phyloP scores from a whole-genome alignment of 2,113 vertebrate species.

The Panthera uncia region DNA sequence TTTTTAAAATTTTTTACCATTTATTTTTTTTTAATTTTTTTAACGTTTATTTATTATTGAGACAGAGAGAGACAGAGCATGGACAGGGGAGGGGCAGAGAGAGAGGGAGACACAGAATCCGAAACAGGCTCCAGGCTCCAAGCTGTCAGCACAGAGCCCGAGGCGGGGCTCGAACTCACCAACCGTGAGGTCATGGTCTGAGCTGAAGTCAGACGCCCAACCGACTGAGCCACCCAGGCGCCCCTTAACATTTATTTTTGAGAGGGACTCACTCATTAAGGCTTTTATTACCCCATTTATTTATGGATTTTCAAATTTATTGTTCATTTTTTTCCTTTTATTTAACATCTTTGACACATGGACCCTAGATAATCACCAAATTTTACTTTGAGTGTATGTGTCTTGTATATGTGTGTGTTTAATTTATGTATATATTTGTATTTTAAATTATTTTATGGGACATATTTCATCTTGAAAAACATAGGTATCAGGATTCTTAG shows the following conservation, averaged over 20 bases:
- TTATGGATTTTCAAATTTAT: not conserved
- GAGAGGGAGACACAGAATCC: no score
- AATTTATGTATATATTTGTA: not conserved
- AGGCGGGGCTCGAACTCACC: no score
- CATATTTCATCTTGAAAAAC: not conserved
- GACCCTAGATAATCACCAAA: not conserved
- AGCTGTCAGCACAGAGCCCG: no score
- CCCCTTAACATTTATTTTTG: no score
- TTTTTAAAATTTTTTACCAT: no score
- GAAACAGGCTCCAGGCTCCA: no score
- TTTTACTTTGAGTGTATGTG: not conserved
- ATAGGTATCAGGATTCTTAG: not conserved
- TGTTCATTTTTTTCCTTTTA: not conserved
- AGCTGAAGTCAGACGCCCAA: no score
- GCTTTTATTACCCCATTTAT: not conserved
- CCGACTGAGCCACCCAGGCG: no score
- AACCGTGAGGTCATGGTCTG: no score
- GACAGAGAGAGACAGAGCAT: no score
- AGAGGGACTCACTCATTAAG: not conserved
- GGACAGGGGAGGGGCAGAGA: no score
- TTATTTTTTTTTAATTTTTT: not conserved
- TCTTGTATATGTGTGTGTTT: not conserved
- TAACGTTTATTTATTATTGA: no score
- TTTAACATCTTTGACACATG: not conserved
- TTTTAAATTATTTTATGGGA: not conserved